Evolutionary conservation across 2,113 vertebrate genomes (phyloP).

Genomic region (Callospermophilus lateralis): DNA sequence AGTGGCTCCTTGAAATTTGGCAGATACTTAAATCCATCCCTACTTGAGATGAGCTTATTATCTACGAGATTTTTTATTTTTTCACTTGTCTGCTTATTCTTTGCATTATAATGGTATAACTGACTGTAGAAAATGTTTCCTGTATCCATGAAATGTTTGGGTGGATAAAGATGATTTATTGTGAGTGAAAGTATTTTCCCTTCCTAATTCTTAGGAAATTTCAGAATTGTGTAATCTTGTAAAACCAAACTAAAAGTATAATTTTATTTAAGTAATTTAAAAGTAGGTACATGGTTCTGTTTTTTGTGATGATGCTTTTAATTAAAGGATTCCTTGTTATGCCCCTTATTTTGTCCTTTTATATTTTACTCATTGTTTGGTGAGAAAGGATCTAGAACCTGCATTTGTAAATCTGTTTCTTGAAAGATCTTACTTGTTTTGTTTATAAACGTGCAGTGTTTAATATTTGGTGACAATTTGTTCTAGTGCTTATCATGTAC

Average conservation of each 20-base stretch:
- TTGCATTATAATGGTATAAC: not conserved
- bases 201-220: not conserved
- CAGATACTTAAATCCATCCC: not conserved
- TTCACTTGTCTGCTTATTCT: not conserved
- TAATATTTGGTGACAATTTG: constrained; percentile 18
- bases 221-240: constrained; percentile 5
- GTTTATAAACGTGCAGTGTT: constrained; percentile 14
- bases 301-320: constrained; percentile 15
- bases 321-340: not conserved
- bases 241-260: not conserved
- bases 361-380: constrained; percentile 13
- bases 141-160: not conserved
- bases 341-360: constrained; percentile 24
- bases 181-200: not conserved
- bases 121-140: constrained; percentile 14
- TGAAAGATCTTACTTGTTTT: constrained; percentile 58
- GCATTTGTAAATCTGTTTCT: constrained; percentile 33
- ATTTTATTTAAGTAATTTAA: constrained; percentile 44
- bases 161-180: constrained; percentile 4
- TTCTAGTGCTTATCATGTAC: not conserved
- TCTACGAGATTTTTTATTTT: constrained; percentile 24
- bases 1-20: not conserved
- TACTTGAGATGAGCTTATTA: constrained; percentile 10
- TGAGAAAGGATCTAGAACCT: not conserved
- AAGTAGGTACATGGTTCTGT: not conserved